Base-by-base conservation (phyloP, 1,140 invertebrate species). In the Vanessa atalanta region DNA sequence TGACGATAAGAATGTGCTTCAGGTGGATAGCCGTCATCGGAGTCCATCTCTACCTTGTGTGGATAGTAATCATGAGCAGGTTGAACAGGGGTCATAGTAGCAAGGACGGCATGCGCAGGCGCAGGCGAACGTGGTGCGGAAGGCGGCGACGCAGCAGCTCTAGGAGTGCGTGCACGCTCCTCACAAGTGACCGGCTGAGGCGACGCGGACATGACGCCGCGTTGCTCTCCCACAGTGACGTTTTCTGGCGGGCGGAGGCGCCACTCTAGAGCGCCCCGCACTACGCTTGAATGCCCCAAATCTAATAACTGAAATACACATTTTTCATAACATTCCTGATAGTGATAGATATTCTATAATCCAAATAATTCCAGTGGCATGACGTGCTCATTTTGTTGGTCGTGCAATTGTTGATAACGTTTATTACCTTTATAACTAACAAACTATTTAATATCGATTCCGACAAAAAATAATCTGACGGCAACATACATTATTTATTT, bases 51-150 rank as follows among this genome's bases (percentile, higher is more conserved):
- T 23, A 93, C 92, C 64, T 93, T 93, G 81, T 93, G 94, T 16
- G 94, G 94, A 76, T 94, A 94, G 79, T 94, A 94, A 73, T 95
- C 94, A 65, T 95, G 92, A 23, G 93, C 87, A 47, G 94, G 94
- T 72, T 93, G 93, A 63, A 94, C 84, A 8, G 94, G 88, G 4
- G 93, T 96, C 96, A 96, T 96, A 77, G 96, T 96, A 51, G 96
- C 95, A 72, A 96, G 93, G 84, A 96, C 94, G 47, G 96, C 94
- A 79, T 96, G 95, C 20, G 95, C 94, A 83, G 94, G 94, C 72
- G 93, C 93, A 7, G 95, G 94, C 13, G 94, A 93, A 68, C 88
- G 88, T 73, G 93, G 90, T 55, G 88, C 85, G 47, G 88, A 87
- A 48, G 80, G 73, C 57, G 88, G 88, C 65, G 88, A 88, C 75